phyloP scores from a whole-genome alignment of 2,113 vertebrate species.

The Lycaon pictus region DNA sequence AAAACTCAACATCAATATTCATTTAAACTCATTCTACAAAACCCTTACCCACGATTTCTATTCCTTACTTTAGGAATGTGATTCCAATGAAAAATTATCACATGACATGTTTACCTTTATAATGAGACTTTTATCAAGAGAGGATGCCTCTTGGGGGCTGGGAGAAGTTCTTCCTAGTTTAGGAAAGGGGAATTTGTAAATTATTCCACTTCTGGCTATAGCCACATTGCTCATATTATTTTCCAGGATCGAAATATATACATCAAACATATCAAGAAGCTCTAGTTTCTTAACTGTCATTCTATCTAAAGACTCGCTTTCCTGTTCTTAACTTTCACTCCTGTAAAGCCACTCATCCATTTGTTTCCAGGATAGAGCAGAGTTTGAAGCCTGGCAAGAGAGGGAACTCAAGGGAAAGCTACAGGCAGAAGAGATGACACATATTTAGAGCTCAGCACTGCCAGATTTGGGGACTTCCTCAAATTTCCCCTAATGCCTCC shows the following conservation, averaged over 20 bases:
- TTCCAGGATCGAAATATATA: not conserved
- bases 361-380: not conserved
- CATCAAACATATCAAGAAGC: not conserved
- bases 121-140: not conserved
- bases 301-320: not conserved
- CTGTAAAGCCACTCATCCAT: not conserved
- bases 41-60: not conserved
- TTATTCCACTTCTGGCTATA: conserved; percentile 4
- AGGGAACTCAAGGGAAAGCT: not conserved
- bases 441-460: not conserved
- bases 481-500: not conserved
- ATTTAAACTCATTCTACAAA: conserved; percentile 14
- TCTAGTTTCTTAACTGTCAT: conserved; percentile 15
- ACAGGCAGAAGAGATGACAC: not conserved
- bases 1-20: conserved; percentile 14
- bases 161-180: conserved; percentile 22
- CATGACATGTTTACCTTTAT: not conserved
- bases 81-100: not conserved
- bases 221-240: not conserved
- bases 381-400: not conserved
- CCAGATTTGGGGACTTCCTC: not conserved
- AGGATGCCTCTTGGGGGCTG: not conserved
- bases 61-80: not conserved
- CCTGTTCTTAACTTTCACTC: not conserved
- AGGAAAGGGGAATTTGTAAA: not conserved